Evolutionary conservation across 2,888 invertebrate species (phyloP), one percentile per base, ranked within the genome.

Genomic region (Thera obeliscata): DNA sequence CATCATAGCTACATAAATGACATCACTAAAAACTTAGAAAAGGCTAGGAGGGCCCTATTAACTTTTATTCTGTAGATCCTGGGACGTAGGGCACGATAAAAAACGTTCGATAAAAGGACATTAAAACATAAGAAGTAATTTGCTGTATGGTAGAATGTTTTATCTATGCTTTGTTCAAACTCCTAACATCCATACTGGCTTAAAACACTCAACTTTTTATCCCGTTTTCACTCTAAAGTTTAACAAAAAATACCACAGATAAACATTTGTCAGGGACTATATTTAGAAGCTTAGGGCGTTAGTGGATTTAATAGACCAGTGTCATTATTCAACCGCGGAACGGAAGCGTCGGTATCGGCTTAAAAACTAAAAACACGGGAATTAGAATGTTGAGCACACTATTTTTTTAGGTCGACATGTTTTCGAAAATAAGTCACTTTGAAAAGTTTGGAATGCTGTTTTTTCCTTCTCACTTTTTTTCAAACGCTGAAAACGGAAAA

Each of bases 251-350:
- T 82, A 81, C 84, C 85, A 87, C 87, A 88, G 87, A 89, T 86
- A 89, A 87, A 89, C 85, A 85, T 84, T 85, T 87, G 88, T 85
- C 87, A 86, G 81, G 76, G 76, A 81, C 80, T 89, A 89, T 88
- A 86, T 89, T 88, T 89, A 88, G 87, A 85, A 81, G 78, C 80
- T 81, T 80, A 84, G 86, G 85, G 83, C 83, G 83, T 80, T 79
- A 81, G 79, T 81, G 79, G 81, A 82, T 86, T 88, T 88, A 90
- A 90, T 89, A 88, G 87, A 80, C 75, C 79, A 80, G 75, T 77
- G 78, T 82, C 87, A 89, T 90, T 89, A 88, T 87, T 89, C 85
- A 87, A 84, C 81, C 82, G 87, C 81, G 82, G 85, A 87, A 85
- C 90, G 87, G 85, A 87, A 83, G 83, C 85, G 85, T 87, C 87